Evolutionary conservation across 2,888 invertebrate genomes (phyloP).

Genomic region (Leptarthrus brevirostris): DNA sequence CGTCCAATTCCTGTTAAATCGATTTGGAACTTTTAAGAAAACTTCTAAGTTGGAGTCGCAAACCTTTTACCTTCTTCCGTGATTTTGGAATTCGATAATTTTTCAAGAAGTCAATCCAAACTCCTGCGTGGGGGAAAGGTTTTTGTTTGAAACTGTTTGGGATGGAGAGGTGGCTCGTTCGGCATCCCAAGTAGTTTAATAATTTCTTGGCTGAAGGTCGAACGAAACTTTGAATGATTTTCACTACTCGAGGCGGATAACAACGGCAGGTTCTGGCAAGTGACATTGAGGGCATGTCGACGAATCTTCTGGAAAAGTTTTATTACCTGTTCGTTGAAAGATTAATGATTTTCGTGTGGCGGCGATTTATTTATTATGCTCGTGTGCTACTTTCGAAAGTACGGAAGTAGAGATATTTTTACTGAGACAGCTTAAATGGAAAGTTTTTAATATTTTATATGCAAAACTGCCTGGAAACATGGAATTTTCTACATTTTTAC

Average conservation of each 20-base stretch:
- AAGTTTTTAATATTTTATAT: no score
- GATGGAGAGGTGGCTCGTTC: neutral
- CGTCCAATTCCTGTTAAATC: slow-evolving; percentile 15
- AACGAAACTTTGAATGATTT: slow-evolving; percentile 27
- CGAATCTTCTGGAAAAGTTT: slow-evolving; percentile 15
- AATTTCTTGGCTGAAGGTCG: slow-evolving; percentile 31
- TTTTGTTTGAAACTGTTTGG: neutral
- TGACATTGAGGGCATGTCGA: slow-evolving; percentile 12
- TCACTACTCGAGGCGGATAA: slow-evolving; percentile 17
- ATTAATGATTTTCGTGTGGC: slow-evolving; percentile 33
- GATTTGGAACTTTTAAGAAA: slow-evolving; percentile 31
- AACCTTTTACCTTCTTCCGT: slow-evolving; percentile 3
- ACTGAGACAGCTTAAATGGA: no score
- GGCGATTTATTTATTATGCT: slow-evolving; percentile 39
- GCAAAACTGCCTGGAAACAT: no score
- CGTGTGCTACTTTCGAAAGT: neutral
- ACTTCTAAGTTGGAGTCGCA: neutral
- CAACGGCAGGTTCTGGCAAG: neutral
- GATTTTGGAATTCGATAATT: slow-evolving; percentile 34
- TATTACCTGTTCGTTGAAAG: slow-evolving; percentile 38
- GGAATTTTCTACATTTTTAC: no score
- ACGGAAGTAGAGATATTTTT: no score
- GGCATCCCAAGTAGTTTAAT: slow-evolving; percentile 15
- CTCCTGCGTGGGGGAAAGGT: neutral
- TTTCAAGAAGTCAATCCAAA: neutral